A percentile compares a stretch with the other conserved stretches of the same genome.
These are phyloP conservation scores for Micromesistius poutassou DNA, from an alignment of 2,797 vertebrate species.

Conservation along the genomic window DNA sequence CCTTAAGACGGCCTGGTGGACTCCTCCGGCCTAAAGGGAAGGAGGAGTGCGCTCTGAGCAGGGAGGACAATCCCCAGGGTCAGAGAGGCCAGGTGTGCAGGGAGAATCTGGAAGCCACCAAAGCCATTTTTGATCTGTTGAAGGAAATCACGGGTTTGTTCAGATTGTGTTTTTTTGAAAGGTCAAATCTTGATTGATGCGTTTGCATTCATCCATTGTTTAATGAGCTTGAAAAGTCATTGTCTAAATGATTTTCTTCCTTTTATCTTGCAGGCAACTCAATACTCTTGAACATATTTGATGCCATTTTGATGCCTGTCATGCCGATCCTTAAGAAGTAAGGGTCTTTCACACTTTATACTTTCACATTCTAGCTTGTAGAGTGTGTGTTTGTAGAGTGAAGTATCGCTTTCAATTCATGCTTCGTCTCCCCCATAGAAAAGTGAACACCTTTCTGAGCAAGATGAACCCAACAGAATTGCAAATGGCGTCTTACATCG, in stretches of 20 bases:
- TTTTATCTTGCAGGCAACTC: slow-evolving; percentile 68
- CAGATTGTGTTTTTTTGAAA: slow-evolving; percentile 7
- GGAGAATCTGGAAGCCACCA: slow-evolving; percentile 69
- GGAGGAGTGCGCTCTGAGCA: slow-evolving; percentile 41
- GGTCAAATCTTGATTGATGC: neutral
- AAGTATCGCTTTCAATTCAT: neutral
- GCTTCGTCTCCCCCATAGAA: slow-evolving; percentile 48
- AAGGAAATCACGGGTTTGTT: slow-evolving; percentile 78
- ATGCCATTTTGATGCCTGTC: slow-evolving; percentile 68
- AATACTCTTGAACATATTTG: slow-evolving; percentile 68
- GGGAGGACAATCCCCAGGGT: slow-evolving; percentile 46
- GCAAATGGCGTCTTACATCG: slow-evolving; percentile 66
- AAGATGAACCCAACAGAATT: slow-evolving; percentile 68
- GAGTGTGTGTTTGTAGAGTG: neutral
- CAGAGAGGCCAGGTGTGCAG: slow-evolving; percentile 51
- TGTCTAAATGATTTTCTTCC: neutral
- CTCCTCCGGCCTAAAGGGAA: slow-evolving; percentile 47
- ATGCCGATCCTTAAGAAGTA: slow-evolving; percentile 75
- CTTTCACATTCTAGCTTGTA: neutral
- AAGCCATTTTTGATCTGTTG: slow-evolving; percentile 76
- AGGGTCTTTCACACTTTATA: slow-evolving; percentile 23
- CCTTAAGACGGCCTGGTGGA: slow-evolving; percentile 41
- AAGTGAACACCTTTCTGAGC: slow-evolving; percentile 69
- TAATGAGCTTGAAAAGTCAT: neutral
- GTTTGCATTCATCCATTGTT: neutral